phyloP scores from a whole-genome alignment of 2,888 invertebrate genomes.

The Metopia argyrocephala region DNA sequence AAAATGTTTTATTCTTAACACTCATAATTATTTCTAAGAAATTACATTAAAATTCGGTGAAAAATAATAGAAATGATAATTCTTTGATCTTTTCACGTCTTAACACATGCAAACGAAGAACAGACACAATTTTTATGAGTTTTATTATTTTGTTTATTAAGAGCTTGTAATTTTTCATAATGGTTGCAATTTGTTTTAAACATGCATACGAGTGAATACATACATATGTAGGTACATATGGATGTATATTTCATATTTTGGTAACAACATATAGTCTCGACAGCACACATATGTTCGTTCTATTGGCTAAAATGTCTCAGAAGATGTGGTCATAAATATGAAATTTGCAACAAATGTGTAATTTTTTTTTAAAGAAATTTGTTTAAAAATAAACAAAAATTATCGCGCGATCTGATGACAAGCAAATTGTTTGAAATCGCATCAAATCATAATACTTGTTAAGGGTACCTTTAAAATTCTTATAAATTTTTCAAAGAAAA shows the following conservation, averaged over 20 bases:
- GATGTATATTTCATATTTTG: not conserved
- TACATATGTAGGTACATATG: too few species aligned
- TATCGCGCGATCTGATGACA: constrained; percentile 47
- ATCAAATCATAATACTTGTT: too few species aligned
- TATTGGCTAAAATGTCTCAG: constrained; percentile 13
- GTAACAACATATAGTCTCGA: not conserved
- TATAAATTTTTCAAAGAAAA: too few species aligned
- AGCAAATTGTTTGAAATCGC: constrained; percentile 1
- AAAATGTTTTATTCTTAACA: constrained; percentile 24
- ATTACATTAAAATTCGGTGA: constrained; percentile 31
- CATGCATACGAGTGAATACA: too few species aligned
- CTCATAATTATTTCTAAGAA: constrained; percentile 53
- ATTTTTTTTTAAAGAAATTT: constrained; percentile 17
- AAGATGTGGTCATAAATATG: constrained; percentile 28
- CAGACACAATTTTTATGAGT: constrained; percentile 11
- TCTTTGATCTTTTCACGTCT: constrained; percentile 48
- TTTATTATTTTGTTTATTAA: constrained; percentile 24
- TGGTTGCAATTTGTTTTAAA: constrained; percentile 42
- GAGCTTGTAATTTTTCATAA: constrained; percentile 42
- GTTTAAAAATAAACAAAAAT: constrained; percentile 29
- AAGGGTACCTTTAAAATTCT: too few species aligned
- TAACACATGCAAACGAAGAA: not conserved
- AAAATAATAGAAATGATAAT: constrained; percentile 5
- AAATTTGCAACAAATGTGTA: constrained; percentile 31
- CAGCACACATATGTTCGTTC: not conserved